Conservation (phyloP, 2,888 invertebrate genomes). For the Agrilus cyanescens region DNA sequence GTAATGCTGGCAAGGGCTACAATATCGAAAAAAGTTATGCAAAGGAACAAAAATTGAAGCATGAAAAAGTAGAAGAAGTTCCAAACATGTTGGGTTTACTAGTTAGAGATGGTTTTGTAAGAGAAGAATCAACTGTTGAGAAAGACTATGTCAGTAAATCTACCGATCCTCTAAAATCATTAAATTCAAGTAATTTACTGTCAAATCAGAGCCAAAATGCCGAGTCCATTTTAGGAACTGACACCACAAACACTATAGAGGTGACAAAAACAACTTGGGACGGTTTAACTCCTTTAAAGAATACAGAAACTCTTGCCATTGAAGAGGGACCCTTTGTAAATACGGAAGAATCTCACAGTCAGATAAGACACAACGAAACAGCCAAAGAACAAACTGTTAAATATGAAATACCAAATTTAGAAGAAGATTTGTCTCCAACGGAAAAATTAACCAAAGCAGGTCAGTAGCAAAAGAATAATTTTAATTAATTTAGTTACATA, state of each 20-base stretch:
- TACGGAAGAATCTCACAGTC: neutral
- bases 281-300: conserved; percentile 14
- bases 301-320: neutral
- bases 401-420: conserved; percentile 22
- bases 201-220: conserved; percentile 14
- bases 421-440: conserved; percentile 40
- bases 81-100: conserved; percentile 50
- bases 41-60: conserved; percentile 62
- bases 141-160: conserved; percentile 37
- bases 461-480: conserved; percentile 22
- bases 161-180: conserved; percentile 26
- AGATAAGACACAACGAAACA: conserved; percentile 6
- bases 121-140: conserved; percentile 52
- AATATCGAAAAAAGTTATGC: conserved; percentile 73
- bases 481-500: too few relatives aligned
- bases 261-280: conserved; percentile 29
- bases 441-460: conserved; percentile 49
- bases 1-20: conserved; percentile 60
- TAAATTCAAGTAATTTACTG: conserved; percentile 10
- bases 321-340: neutral
- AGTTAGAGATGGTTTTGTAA: conserved; percentile 54
- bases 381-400: conserved; percentile 4
- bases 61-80: conserved; percentile 50
- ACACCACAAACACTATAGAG: conserved; percentile 10
- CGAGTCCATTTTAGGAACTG: conserved; percentile 7